These are phyloP conservation scores for Platichthys stellatus DNA, from an alignment of 2,113 vertebrate genomes.

Conservation along the genomic window DNA sequence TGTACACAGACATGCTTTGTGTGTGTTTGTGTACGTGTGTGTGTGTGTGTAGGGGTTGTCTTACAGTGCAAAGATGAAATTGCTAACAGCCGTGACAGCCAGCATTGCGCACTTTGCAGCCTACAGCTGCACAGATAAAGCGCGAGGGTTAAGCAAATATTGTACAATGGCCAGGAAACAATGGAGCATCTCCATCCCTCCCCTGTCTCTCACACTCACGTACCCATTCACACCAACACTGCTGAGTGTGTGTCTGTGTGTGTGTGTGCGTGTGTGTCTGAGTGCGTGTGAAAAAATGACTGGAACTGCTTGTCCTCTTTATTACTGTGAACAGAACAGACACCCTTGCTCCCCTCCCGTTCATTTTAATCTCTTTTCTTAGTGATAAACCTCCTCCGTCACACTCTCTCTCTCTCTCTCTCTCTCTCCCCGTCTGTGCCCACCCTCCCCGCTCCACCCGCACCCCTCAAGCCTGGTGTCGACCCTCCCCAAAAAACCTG, in stretches of 20 bases:
- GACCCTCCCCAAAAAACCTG: slow-evolving; percentile 67
- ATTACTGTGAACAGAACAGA: slow-evolving; percentile 66
- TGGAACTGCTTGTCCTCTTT: slow-evolving; percentile 73
- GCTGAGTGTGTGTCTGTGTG: slow-evolving; percentile 3
- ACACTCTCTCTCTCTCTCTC: slow-evolving; percentile 34
- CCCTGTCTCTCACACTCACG: slow-evolving; percentile 26
- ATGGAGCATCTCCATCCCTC: slow-evolving; percentile 43
- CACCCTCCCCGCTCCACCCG: slow-evolving; percentile 22
- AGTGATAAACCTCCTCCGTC: slow-evolving; percentile 68
- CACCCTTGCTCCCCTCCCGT: slow-evolving; percentile 61
- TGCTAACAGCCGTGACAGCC: slow-evolving; percentile 72
- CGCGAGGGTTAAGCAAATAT: slow-evolving; percentile 80
- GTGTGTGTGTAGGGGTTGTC: slow-evolving; percentile 11
- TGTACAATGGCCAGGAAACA: slow-evolving; percentile 79
- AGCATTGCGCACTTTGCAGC: slow-evolving; percentile 28
- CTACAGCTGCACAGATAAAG: slow-evolving; percentile 83
- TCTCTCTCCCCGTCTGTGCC: slow-evolving; percentile 39
- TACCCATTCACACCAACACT: slow-evolving; percentile 18
- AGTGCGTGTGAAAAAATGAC: slow-evolving; percentile 55
- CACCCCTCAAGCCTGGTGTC: slow-evolving; percentile 63
- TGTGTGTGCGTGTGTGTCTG: slow-evolving; percentile 43
- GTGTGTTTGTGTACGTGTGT: slow-evolving; percentile 22
- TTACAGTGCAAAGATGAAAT: slow-evolving; percentile 65
- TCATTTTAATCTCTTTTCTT: slow-evolving; percentile 81
- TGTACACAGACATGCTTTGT: not conserved